A percentile compares a stretch with the other conserved stretches of the same genome.
Evolutionary conservation across 1,140 invertebrate genomes (phyloP).

Genomic region (Diorhabda carinulata): DNA sequence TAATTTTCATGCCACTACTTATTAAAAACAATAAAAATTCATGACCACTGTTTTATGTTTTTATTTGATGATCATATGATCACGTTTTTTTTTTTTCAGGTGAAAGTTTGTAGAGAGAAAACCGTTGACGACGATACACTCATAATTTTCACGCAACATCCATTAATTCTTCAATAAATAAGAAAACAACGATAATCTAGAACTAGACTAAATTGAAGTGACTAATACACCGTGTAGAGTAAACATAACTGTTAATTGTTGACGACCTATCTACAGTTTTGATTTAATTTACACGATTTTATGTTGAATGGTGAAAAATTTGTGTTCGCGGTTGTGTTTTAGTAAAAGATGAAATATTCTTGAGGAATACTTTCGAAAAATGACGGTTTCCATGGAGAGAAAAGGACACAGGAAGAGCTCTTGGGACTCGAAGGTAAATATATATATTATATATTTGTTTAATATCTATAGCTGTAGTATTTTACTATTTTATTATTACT

Average conservation of each 20-base stretch:
- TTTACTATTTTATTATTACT: too few relatives aligned
- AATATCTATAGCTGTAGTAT: too few relatives aligned
- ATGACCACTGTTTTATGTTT: too few relatives aligned
- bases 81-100: background rate
- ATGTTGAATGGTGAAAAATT: conserved; percentile 9
- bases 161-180: background rate
- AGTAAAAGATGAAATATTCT: background rate
- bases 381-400: conserved; percentile 42
- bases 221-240: background rate
- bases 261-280: background rate
- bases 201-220: background rate
- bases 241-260: background rate
- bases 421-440: conserved; percentile 41
- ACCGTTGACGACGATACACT: background rate
- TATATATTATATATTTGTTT: background rate
- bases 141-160: background rate
- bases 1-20: too few relatives aligned
- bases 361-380: conserved; percentile 13
- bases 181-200: background rate
- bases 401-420: conserved; percentile 37
- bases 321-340: conserved; percentile 5
- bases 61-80: too few relatives aligned
- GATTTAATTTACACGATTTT: background rate
- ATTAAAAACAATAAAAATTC: too few relatives aligned
- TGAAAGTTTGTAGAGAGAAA: conserved; percentile 1